Evolutionary conservation across 2,113 vertebrate species (phyloP).

Genomic region (Ammodytes marinus): DNA sequence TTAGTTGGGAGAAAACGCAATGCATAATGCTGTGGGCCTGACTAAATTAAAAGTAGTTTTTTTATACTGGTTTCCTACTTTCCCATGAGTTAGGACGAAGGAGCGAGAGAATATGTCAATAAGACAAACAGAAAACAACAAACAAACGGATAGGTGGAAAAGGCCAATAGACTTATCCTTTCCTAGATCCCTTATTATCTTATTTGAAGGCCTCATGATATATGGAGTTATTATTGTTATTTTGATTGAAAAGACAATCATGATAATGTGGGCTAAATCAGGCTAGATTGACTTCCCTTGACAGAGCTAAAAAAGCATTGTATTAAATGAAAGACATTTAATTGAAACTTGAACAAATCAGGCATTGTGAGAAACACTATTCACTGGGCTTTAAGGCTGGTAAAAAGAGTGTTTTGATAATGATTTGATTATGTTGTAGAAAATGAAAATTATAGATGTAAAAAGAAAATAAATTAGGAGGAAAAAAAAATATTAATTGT

Average conservation of each 20-base stretch:
- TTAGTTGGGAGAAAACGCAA: too few relatives aligned
- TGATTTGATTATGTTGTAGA: background rate
- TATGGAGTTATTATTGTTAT: background rate
- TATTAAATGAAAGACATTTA: background rate
- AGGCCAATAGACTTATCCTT: background rate
- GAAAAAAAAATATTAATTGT: background rate
- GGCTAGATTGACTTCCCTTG: background rate
- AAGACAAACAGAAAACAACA: slow-evolving; percentile 3
- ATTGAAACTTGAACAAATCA: background rate
- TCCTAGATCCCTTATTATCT: background rate
- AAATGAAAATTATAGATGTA: background rate
- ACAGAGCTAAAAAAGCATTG: background rate
- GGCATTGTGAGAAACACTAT: background rate
- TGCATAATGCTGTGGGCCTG: background rate
- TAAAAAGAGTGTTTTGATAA: background rate
- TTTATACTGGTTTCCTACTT: background rate
- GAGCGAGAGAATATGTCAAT: background rate
- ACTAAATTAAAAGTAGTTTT: background rate
- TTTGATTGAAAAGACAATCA: background rate
- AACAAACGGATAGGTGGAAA: background rate
- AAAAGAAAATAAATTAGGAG: too few relatives aligned
- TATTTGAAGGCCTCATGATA: background rate
- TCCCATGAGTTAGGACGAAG: slow-evolving; percentile 1
- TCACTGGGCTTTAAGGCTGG: background rate
- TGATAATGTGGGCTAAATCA: background rate